phyloP scores from a whole-genome alignment of 2,113 vertebrate genomes.

The Phocoena phocoena region DNA sequence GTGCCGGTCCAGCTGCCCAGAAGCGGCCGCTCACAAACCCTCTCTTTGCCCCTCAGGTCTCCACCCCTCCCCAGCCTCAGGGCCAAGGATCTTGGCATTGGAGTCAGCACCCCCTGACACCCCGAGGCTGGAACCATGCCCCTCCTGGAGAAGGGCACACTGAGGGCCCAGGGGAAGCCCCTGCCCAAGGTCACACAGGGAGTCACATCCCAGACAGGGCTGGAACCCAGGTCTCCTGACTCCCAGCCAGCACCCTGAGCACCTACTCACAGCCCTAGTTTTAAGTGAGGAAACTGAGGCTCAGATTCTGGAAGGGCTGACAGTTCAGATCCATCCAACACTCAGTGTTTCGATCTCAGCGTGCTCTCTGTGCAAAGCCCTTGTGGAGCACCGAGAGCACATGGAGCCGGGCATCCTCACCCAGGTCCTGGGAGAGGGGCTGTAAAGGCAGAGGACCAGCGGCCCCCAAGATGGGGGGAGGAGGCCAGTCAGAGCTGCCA shows the following conservation, averaged over 20 bases:
- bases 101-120: background rate
- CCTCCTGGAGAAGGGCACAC: background rate
- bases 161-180: background rate
- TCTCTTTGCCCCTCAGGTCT: background rate
- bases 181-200: background rate
- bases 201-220: no score
- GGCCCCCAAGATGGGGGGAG: background rate
- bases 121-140: no score
- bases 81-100: background rate
- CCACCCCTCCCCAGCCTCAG: background rate
- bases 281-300: background rate
- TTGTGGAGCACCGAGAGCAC: rapidly evolving
- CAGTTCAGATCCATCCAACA: background rate
- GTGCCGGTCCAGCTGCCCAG: constrained; percentile 26
- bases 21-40: background rate
- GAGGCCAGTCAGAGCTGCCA: background rate
- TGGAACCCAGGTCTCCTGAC: background rate
- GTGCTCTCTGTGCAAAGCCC: background rate
- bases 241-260: background rate
- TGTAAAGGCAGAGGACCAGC: background rate
- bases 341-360: rapidly evolving
- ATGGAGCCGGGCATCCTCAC: rapidly evolving
- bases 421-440: background rate
- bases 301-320: background rate
- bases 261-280: background rate